Evolutionary conservation across 2,888 invertebrate genomes (phyloP).

Genomic region (Frankliniella intonsa): DNA sequence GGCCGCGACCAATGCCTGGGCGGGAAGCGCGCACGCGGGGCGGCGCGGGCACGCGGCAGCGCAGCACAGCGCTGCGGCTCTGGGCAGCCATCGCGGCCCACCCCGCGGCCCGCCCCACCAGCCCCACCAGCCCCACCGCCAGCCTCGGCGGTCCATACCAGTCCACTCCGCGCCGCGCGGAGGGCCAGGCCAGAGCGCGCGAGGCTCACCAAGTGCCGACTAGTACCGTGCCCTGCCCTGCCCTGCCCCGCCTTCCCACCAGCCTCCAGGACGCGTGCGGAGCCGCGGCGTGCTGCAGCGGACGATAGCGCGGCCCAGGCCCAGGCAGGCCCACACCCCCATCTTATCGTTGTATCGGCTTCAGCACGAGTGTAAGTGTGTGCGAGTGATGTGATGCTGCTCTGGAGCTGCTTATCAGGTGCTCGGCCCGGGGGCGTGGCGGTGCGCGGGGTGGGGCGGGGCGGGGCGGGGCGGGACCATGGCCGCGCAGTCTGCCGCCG

Average conservation of each 20-base stretch:
- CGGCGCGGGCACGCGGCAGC: no score
- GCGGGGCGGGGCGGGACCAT: background rate
- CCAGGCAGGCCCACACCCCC: background rate
- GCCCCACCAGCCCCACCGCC: no score
- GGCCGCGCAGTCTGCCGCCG: background rate
- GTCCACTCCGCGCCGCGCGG: no score
- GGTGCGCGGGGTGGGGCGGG: background rate
- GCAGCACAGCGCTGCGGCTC: no score
- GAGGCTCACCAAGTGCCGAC: background rate
- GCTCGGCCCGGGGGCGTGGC: background rate
- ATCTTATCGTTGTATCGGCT: background rate
- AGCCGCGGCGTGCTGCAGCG: background rate
- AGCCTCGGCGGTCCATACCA: no score
- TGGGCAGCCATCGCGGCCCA: no score
- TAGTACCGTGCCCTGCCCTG: background rate
- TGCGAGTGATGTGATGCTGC: background rate
- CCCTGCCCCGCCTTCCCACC: background rate
- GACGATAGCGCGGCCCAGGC: background rate
- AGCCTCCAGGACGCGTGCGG: background rate
- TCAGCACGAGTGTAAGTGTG: background rate
- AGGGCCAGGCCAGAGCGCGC: no score
- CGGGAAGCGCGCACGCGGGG: no score
- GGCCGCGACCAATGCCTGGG: background rate
- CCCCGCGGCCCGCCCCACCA: no score
- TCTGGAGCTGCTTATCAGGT: constrained; percentile 5